phyloP scores from a whole-genome alignment of 1,140 invertebrate genomes.

The Sminthurinus signatus region DNA sequence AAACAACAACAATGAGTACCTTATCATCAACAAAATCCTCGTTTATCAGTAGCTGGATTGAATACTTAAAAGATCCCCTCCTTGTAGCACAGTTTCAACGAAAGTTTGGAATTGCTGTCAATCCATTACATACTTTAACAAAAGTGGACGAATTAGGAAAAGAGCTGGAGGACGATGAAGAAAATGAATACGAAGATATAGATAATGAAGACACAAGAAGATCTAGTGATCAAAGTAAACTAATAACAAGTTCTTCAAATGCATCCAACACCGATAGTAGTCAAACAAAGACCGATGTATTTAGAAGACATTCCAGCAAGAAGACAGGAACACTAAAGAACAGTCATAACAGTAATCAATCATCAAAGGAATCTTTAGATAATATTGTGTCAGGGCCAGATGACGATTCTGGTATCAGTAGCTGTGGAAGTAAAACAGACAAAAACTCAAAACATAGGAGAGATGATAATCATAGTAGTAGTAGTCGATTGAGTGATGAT shows the following conservation, averaged over 20 bases:
- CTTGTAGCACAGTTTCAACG: constrained; percentile 64
- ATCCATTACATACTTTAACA: background rate
- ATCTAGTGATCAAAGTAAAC: background rate
- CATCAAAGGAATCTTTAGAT: too few relatives aligned
- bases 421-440: background rate
- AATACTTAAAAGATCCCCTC: constrained; percentile 53
- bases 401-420: too few relatives aligned
- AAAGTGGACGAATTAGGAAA: constrained; percentile 16
- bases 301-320: background rate
- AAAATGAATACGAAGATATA: background rate
- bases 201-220: background rate
- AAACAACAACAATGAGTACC: background rate
- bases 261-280: background rate
- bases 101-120: constrained; percentile 56
- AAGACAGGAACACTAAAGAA: background rate
- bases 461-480: background rate
- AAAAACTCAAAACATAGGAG: background rate
- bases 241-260: background rate
- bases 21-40: background rate
- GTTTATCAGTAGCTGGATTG: background rate
- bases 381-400: too few relatives aligned
- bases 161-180: background rate
- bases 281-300: background rate
- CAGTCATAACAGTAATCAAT: background rate
- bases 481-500: too few relatives aligned